A percentile compares a stretch with the other conserved stretches of the same genome.
Conservation (phyloP, 1,140 invertebrate genomes). For the Solenopsis fugax region DNA sequence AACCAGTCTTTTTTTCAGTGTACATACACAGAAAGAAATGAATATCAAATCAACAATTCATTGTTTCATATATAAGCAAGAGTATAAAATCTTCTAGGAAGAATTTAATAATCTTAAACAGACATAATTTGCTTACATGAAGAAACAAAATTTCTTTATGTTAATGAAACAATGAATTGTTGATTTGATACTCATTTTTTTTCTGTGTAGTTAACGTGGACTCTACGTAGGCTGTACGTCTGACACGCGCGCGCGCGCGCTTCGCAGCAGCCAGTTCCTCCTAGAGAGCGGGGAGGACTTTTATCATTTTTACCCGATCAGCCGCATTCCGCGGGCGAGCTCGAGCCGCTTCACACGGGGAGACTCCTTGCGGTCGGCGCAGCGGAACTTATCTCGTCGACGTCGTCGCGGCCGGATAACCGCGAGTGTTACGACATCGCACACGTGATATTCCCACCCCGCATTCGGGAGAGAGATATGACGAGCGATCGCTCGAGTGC, state of each 20-base stretch:
- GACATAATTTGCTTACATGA: too few relatives aligned
- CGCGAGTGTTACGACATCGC: conserved; percentile 42
- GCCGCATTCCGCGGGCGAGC: conserved; percentile 47
- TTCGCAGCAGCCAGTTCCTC: conserved; percentile 34
- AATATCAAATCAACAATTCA: too few relatives aligned
- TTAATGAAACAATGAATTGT: too few relatives aligned
- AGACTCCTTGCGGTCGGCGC: conserved; percentile 44
- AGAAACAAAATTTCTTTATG: too few relatives aligned
- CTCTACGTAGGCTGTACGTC: neutral
- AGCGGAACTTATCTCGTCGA: conserved; percentile 47
- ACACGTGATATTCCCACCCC: conserved; percentile 33
- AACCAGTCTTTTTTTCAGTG: too few relatives aligned
- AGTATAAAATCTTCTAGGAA: too few relatives aligned
- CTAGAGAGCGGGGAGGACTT: conserved; percentile 37
- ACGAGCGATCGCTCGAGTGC: conserved; percentile 36
- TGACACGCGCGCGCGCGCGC: neutral
- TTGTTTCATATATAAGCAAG: too few relatives aligned
- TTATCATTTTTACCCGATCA: conserved; percentile 62
- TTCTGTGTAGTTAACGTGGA: neutral
- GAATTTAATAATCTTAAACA: too few relatives aligned
- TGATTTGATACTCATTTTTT: too few relatives aligned
- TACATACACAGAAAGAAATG: too few relatives aligned
- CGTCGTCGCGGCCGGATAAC: neutral
- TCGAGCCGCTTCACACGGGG: conserved; percentile 25
- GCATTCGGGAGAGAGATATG: conserved; percentile 1